phyloP scores from a whole-genome alignment of 2,113 vertebrate species.

The Phocoena phocoena region DNA sequence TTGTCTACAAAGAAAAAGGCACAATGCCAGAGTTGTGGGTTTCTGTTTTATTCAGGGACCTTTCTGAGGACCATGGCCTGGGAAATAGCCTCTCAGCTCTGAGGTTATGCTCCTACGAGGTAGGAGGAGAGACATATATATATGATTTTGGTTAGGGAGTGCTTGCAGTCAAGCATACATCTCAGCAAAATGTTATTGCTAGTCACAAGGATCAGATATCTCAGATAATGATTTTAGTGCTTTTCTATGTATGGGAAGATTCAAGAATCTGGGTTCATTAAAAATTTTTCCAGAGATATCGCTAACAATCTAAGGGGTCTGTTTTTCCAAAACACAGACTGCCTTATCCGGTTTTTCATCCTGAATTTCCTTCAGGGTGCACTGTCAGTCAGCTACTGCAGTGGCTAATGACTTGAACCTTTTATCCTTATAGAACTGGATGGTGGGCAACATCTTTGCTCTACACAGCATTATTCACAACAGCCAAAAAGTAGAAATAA shows the following conservation, averaged over 20 bases:
- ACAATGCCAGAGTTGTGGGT: background rate
- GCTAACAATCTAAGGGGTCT: background rate
- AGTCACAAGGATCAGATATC: background rate
- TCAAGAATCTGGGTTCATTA: background rate
- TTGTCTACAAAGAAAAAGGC: background rate
- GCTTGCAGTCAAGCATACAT: background rate
- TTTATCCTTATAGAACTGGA: background rate
- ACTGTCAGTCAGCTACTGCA: background rate
- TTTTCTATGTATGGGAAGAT: rapidly evolving
- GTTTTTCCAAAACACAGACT: background rate
- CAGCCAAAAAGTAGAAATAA: background rate
- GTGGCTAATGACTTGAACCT: background rate
- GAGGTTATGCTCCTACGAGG: background rate
- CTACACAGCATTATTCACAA: background rate
- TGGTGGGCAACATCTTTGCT: background rate
- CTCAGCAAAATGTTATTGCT: background rate
- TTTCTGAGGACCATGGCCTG: background rate
- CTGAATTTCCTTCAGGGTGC: background rate
- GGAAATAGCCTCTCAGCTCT: background rate
- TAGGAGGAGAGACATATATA: background rate
- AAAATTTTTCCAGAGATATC: background rate
- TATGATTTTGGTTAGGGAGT: background rate
- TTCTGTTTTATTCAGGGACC: background rate
- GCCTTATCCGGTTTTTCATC: background rate
- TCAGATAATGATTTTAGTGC: background rate